Evolutionary conservation across 2,797 vertebrate genomes (phyloP).

Genomic region (Sebastolobus alascanus): DNA sequence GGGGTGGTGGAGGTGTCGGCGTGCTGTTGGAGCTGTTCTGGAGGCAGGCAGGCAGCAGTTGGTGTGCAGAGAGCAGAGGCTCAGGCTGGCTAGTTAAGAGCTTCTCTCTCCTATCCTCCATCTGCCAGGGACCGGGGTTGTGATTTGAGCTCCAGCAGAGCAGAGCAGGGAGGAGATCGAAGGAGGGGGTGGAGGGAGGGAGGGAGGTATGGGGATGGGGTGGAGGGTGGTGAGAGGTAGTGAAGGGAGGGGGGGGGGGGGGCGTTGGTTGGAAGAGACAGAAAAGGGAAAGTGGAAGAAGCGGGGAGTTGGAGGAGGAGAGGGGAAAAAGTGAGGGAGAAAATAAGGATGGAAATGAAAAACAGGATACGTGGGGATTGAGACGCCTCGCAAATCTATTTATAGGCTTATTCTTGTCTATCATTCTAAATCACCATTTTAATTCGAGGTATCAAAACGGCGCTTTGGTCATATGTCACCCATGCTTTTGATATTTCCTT

Average conservation of each 20-base stretch:
- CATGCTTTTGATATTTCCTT: conserved; percentile 10
- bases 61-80: conserved; percentile 85
- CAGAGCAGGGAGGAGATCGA: conserved; percentile 84
- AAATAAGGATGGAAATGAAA: conserved; percentile 45
- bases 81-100: conserved; percentile 85
- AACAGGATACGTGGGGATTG: conserved; percentile 31
- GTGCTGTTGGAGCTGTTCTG: conserved; percentile 70
- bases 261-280: conserved; percentile 51
- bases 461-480: background rate
- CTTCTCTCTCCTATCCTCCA: conserved; percentile 86
- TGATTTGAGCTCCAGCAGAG: conserved; percentile 88
- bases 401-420: conserved; percentile 29
- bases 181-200: conserved; percentile 50
- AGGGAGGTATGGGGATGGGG: conserved; percentile 9
- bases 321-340: conserved; percentile 33
- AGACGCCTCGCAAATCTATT: conserved; percentile 31
- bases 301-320: conserved; percentile 50
- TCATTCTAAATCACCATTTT: conserved; percentile 32
- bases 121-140: conserved; percentile 85
- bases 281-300: conserved; percentile 65
- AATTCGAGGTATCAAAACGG: conserved; percentile 3
- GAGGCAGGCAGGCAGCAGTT: conserved; percentile 84
- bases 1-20: conserved; percentile 44
- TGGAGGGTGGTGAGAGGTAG: conserved; percentile 9
- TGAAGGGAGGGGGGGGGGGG: conserved; percentile 2